Evolutionary conservation across 2,888 invertebrate genomes (phyloP).

Genomic region (Lumbricus terrestris): DNA sequence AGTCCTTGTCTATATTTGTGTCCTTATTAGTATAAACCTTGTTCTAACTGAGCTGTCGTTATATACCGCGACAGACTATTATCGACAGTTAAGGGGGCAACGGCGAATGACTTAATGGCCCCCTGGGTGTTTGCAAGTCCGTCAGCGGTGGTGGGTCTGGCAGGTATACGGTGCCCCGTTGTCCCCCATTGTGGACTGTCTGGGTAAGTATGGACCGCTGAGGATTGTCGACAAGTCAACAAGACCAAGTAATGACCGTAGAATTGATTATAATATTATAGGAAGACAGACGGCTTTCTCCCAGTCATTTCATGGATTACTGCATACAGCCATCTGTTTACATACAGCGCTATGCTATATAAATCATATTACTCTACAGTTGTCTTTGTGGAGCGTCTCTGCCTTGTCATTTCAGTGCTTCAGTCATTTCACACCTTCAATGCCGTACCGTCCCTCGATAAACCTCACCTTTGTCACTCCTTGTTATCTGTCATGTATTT

Average conservation of each 20-base stretch:
- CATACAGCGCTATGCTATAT: no score
- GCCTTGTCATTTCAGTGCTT: not conserved
- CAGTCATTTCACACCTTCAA: not conserved
- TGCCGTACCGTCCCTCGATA: no score
- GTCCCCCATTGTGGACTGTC: not conserved
- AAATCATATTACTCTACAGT: no score
- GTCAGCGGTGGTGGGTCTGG: not conserved
- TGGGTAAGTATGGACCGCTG: not conserved
- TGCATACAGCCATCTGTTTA: no score
- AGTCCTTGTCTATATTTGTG: not conserved
- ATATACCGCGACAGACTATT: not conserved
- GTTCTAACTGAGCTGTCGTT: not conserved
- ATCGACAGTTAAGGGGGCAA: not conserved
- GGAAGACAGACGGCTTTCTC: not conserved
- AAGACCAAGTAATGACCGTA: not conserved
- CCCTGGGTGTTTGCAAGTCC: not conserved
- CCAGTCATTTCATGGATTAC: not conserved
- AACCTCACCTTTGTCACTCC: not conserved
- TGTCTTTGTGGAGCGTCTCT: not conserved
- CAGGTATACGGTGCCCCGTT: constrained; percentile 3
- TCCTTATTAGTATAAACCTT: not conserved
- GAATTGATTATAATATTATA: not conserved
- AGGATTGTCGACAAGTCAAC: not conserved
- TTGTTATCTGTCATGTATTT: not conserved
- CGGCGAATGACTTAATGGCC: not conserved